These are phyloP conservation scores for Psylliodes chrysocephalus DNA, from an alignment of 2,888 invertebrate species.

Conservation along the genomic window DNA sequence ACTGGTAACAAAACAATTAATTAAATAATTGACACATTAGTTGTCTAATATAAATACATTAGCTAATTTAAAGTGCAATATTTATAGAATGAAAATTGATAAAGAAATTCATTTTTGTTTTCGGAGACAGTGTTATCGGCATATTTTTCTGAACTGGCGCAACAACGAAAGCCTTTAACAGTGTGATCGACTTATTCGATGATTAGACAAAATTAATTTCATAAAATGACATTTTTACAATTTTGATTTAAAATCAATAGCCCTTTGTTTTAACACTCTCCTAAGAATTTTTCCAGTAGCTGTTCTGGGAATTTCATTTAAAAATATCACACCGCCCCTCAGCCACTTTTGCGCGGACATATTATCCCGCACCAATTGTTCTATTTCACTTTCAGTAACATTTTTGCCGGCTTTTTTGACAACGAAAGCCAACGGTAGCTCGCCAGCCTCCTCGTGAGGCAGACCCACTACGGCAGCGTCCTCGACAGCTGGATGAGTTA, in stretches of 20 bases:
- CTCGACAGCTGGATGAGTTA: constrained; percentile 76
- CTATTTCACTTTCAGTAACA: constrained; percentile 64
- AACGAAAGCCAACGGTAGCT: constrained; percentile 81
- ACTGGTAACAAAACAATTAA: too few species aligned
- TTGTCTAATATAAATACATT: too few species aligned
- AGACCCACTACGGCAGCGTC: constrained; percentile 87
- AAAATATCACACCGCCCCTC: constrained; percentile 74
- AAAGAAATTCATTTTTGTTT: too few species aligned
- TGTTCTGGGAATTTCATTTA: constrained; percentile 75
- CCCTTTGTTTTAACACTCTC: constrained; percentile 66
- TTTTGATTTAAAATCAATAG: constrained; percentile 58
- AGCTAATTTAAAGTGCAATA: too few species aligned
- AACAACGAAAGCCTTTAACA: too few species aligned
- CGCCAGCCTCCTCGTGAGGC: constrained; percentile 79
- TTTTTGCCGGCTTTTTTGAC: constrained; percentile 70
- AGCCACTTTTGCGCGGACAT: constrained; percentile 72
- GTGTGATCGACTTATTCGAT: too few species aligned
- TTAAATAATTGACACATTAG: too few species aligned
- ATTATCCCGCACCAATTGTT: constrained; percentile 64
- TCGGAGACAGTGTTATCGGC: too few species aligned
- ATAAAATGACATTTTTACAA: too few species aligned
- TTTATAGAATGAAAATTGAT: too few species aligned
- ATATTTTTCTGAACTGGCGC: too few species aligned
- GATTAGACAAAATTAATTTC: too few species aligned
- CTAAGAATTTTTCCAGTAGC: constrained; percentile 77